Evolutionary conservation across 2,113 vertebrate species (phyloP), one percentile per base, ranked within the genome.

Genomic region (Ictidomys tridecemlineatus): DNA sequence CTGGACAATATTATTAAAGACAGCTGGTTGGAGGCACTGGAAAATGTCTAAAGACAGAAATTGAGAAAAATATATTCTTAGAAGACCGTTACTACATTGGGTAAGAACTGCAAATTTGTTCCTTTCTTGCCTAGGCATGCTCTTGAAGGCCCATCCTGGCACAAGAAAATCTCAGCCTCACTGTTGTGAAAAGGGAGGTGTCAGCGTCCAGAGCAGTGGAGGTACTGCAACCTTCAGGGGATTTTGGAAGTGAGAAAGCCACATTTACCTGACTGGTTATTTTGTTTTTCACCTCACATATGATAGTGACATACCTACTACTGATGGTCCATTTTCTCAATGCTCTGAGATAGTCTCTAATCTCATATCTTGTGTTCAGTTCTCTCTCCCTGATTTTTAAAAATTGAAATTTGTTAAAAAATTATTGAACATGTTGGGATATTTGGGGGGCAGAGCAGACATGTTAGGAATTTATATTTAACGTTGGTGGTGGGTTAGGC

Each of bases 41-140:
- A 74, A 94, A 91, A 85, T 96, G n/a, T 72, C 37, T 18, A 9
- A 88, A 88, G 45, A 78, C 56, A 82, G 48, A 83, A 78, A 83
- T 8, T 65, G 34, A 78, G 53, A 42, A 56, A 77, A 89, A 79
- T 76, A 48, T 20, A 16, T 63, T 70, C 26, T 79, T 56, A 22
- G 76, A 92, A 65, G 70, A n/a, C 2, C 76, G 2, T 5, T 77
- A 39, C 8, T 89, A 3, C 8, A 2, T 26, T 93, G 48, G 17
- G 9, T 85, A 78, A 95, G 53, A 70, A 32, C 26, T 74, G n/a
- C 3, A 70, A 34, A 5, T 77, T 61, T 73, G 56, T 93, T 17
- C 26, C 42, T 94, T 84, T 90, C 45, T 78, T 76, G 51, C 39
- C 24, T 86, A 9, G 5, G 12, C 6, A 1, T 34, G 34, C 48